A percentile compares a stretch with the other conserved stretches of the same genome.
phyloP scores from a whole-genome alignment of 2,113 vertebrate species.

The Ornithorhynchus anatinus region DNA sequence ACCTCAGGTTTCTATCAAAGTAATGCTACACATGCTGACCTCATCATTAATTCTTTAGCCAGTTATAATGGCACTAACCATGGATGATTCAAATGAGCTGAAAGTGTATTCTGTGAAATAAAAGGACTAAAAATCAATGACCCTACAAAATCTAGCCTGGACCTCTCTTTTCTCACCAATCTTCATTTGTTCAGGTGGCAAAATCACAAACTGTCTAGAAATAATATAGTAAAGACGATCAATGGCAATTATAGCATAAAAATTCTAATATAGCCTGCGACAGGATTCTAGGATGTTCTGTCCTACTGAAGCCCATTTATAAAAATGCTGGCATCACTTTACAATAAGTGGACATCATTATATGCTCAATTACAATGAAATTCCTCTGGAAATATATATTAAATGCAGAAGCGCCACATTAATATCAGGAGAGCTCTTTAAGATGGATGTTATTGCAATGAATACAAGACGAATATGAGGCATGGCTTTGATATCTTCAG shows the following conservation, averaged over 20 bases:
- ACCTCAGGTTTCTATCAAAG: too few species aligned
- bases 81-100: background rate
- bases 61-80: constrained; percentile 5
- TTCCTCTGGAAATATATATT: constrained; percentile 62
- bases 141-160: constrained; percentile 33
- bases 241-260: constrained; percentile 58
- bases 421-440: constrained; percentile 40
- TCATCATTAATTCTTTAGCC: background rate
- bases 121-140: constrained; percentile 53
- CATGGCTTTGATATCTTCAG: constrained; percentile 22
- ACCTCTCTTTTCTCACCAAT: constrained; percentile 49
- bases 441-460: constrained; percentile 58
- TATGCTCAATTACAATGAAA: constrained; percentile 65
- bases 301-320: constrained; percentile 55
- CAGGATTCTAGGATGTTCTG: constrained; percentile 33
- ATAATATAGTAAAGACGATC: constrained; percentile 58
- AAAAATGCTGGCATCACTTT: constrained; percentile 63
- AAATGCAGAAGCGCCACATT: constrained; percentile 45
- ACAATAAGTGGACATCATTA: constrained; percentile 59
- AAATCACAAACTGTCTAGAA: constrained; percentile 62
- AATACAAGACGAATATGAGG: constrained; percentile 59
- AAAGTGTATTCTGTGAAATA: constrained; percentile 20
- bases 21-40: background rate
- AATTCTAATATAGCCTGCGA: constrained; percentile 32
- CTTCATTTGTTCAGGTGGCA: constrained; percentile 53